These are phyloP conservation scores for Charina bottae DNA, from an alignment of 2,113 vertebrate species.

Conservation along the genomic window DNA sequence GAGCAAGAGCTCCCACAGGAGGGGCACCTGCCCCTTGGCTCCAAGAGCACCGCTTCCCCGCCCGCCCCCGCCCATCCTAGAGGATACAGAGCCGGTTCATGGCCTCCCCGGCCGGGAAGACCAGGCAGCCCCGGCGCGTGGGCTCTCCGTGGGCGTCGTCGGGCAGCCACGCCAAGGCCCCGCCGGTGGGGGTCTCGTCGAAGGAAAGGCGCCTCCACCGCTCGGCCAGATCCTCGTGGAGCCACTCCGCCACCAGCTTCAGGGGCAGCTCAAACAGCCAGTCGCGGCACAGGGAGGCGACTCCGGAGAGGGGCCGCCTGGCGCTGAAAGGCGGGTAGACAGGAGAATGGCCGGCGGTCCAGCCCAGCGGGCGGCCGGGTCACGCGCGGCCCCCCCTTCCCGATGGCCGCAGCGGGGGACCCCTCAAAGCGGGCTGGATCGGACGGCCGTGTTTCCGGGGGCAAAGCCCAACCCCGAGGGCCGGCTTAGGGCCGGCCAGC, in stretches of 20 bases:
- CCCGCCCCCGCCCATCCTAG: neutral
- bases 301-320: too few relatives aligned
- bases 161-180: constrained; percentile 75
- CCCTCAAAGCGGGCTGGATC: too few relatives aligned
- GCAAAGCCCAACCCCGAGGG: too few relatives aligned
- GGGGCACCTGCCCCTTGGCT: too few relatives aligned
- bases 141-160: constrained; percentile 5
- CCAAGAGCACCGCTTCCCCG: too few relatives aligned
- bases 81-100: constrained; percentile 84
- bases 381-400: neutral
- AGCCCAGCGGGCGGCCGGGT: neutral
- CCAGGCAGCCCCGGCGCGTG: constrained; percentile 66
- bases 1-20: too few relatives aligned
- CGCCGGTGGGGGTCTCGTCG: constrained; percentile 74
- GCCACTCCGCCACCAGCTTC: constrained; percentile 70
- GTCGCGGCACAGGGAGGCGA: constrained; percentile 63
- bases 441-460: too few relatives aligned
- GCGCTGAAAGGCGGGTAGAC: neutral
- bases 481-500: too few relatives aligned
- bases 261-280: constrained; percentile 72
- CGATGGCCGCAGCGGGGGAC: too few relatives aligned
- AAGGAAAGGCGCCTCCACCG: constrained; percentile 72
- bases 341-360: too few relatives aligned
- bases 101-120: constrained; percentile 73
- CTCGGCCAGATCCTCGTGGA: constrained; percentile 76